Base-by-base conservation (phyloP, 37 sponge, comb jelly and placozoan species). In the Beroe forskalii region DNA sequence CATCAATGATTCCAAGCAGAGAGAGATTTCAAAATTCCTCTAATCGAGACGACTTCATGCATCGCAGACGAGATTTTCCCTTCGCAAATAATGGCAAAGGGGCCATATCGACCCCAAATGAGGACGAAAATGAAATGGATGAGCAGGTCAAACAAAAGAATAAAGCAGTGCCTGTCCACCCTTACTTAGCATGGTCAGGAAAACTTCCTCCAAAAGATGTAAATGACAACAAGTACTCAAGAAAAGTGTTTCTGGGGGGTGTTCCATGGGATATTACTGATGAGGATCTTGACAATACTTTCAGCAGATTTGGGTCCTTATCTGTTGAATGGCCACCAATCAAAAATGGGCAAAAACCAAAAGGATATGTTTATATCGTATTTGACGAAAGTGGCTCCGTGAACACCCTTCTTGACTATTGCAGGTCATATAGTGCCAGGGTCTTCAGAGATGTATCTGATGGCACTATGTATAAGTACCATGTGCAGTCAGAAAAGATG, bases 251-350 rank as follows among this genome's bases (percentile, higher is more conserved):
- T 76, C 94, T 98, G 28, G 99, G 99, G 6, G 99, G 99, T 0
- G 99, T 98, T 0, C 99, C 99, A 0, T 98, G 99, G 99, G 99
- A 98, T 92, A 96, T 96, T 86, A 98, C 97, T 0, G 96, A 98
- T 90, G 93, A 92, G 30, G 91, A 89, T 0, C 94, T 98, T 8
- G 67, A 95, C 0, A 92, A 93, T 1, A 80, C 93, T 14, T 98
- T 98, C 91, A 80, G 91, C 32, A 90, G 92, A 24, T 98, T 94
- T 93, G 99, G 99, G 4, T 89, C 27, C 60, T 89, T 98, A 25
- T 69, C 43, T n/a, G 92, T 98, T 40, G 99, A 98, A 89, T 98
- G 99, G 99, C 99, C 99, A 0, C 97, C 97, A 63, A 96, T n/a
- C 86, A 80, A 80, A n/a, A 80, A 80, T 44, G 86, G 86, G 3